A percentile compares a stretch with the other conserved stretches of the same genome.
Evolutionary conservation across 2,888 invertebrate species (phyloP).

Genomic region (Limnephilus auricula): DNA sequence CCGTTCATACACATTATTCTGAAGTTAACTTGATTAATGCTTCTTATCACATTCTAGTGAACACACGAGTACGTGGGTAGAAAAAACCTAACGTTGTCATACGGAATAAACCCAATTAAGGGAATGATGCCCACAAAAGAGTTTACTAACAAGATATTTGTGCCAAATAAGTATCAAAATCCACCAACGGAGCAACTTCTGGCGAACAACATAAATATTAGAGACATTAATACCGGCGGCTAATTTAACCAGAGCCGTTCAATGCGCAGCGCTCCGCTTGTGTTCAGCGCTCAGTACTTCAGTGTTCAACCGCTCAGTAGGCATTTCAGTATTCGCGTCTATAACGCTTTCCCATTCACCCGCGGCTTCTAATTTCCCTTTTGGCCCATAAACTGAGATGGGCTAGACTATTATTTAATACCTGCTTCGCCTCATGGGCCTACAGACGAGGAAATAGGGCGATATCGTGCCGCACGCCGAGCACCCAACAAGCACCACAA

Average conservation of each 20-base stretch:
- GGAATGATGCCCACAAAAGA: too few relatives aligned
- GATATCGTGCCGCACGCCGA: not conserved
- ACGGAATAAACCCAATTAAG: too few relatives aligned
- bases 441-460: not conserved
- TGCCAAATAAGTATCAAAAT: not conserved
- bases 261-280: not conserved
- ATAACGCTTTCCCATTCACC: slow-evolving; percentile 4
- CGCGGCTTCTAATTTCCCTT: slow-evolving; percentile 42
- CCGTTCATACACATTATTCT: too few relatives aligned
- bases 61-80: too few relatives aligned
- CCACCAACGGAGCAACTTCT: not conserved
- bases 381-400: slow-evolving; percentile 47
- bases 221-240: not conserved
- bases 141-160: not conserved
- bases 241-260: not conserved
- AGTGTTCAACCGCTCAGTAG: not conserved
- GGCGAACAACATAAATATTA: slow-evolving; percentile 4
- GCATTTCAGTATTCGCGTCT: not conserved
- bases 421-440: not conserved
- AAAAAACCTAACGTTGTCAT: too few relatives aligned
- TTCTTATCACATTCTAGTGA: not conserved
- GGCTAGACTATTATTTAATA: slow-evolving; percentile 39
- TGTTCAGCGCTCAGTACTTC: not conserved
- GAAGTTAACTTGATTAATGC: not conserved
- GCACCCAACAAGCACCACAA: not conserved